Evolutionary conservation across 1,140 invertebrate species (phyloP).

Genomic region (Diabrotica virgifera): DNA sequence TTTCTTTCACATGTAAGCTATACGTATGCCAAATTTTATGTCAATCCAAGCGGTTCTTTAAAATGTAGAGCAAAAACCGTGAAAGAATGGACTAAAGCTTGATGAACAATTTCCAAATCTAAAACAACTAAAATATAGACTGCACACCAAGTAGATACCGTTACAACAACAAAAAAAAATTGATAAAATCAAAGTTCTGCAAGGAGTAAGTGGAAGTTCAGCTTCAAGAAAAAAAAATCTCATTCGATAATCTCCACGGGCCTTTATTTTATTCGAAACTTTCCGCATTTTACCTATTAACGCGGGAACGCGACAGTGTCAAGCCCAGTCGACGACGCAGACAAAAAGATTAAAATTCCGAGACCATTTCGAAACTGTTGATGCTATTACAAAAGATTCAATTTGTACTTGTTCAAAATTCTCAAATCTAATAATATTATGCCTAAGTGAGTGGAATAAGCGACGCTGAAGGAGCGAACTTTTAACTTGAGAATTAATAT

Average conservation of each 20-base stretch:
- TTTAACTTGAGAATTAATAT: slow-evolving; percentile 17
- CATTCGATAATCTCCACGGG: not conserved
- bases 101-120: too few relatives aligned
- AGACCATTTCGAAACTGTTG: slow-evolving; percentile 16
- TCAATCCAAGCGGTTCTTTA: too few relatives aligned
- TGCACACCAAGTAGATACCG: too few relatives aligned
- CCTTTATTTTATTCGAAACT: slow-evolving; percentile 3
- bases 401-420: slow-evolving; percentile 20
- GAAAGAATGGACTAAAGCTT: too few relatives aligned
- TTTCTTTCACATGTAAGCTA: too few relatives aligned
- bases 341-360: slow-evolving; percentile 20
- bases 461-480: slow-evolving; percentile 15
- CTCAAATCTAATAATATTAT: slow-evolving; percentile 23
- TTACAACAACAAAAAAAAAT: too few relatives aligned
- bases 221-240: not conserved
- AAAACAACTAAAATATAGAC: too few relatives aligned
- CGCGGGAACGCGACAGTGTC: not conserved
- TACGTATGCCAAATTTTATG: too few relatives aligned
- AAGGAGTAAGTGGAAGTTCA: too few relatives aligned
- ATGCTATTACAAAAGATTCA: slow-evolving; percentile 21
- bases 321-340: not conserved
- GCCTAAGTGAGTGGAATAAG: slow-evolving; percentile 22
- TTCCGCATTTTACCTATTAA: slow-evolving; percentile 2
- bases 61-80: too few relatives aligned
- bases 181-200: too few relatives aligned